These are phyloP conservation scores for Anas georgica DNA, from an alignment of 2,797 vertebrate genomes.

Conservation along the genomic window DNA sequence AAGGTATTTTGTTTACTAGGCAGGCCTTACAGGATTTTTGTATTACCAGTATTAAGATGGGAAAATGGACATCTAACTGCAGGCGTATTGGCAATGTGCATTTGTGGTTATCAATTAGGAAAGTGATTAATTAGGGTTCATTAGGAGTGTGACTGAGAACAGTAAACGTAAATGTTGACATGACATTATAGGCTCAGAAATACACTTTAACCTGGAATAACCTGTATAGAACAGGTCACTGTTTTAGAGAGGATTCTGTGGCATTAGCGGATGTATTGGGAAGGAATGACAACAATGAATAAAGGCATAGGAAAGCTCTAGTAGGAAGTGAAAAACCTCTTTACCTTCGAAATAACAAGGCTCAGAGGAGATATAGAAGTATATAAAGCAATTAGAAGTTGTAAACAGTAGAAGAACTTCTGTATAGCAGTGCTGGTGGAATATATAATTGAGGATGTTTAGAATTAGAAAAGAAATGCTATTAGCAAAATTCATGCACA, in stretches of 20 bases:
- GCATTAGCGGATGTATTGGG: not conserved
- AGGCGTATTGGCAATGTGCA: not conserved
- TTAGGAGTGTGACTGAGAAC: not conserved
- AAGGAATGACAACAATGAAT: not conserved
- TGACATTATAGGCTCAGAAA: not conserved
- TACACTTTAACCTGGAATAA: not conserved
- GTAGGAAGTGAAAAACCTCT: not conserved
- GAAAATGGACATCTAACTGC: not conserved
- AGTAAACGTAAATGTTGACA: not conserved
- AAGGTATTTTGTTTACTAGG: not conserved
- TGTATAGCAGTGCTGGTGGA: fast-evolving
- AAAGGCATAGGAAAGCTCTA: not conserved
- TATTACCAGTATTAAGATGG: not conserved
- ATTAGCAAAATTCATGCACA: not conserved
- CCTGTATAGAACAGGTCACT: not conserved
- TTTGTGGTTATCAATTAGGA: not conserved
- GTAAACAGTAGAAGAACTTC: not conserved
- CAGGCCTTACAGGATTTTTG: not conserved
- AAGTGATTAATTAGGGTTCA: not conserved
- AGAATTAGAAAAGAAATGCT: not conserved
- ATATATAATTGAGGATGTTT: not conserved
- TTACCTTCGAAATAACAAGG: not conserved
- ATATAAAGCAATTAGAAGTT: not conserved
- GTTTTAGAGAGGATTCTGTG: not conserved
- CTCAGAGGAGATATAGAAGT: not conserved